Evolutionary conservation across 2,113 vertebrate genomes (phyloP).

Genomic region (Dissostichus mawsoni): DNA sequence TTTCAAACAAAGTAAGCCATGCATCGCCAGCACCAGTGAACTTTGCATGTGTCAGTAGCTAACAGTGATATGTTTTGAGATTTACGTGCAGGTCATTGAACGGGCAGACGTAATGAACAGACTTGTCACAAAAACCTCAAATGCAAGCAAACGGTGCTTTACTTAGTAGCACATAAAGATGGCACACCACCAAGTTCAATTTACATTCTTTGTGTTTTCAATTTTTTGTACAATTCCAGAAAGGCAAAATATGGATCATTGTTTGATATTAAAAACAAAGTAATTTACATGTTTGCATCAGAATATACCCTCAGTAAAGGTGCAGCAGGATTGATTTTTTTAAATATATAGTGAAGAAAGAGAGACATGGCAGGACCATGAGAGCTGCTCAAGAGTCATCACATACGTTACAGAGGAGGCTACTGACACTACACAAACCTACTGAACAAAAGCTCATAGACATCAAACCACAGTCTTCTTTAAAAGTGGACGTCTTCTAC

Average conservation of each 20-base stretch:
- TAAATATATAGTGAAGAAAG: slow-evolving; percentile 73
- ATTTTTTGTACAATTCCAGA: slow-evolving; percentile 39
- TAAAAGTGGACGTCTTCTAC: slow-evolving; percentile 53
- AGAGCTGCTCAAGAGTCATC: slow-evolving; percentile 61
- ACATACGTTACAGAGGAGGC: slow-evolving; percentile 65
- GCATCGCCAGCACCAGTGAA: slow-evolving; percentile 68
- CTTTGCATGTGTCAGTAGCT: slow-evolving; percentile 40
- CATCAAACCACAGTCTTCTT: slow-evolving; percentile 53
- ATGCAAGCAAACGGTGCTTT: slow-evolving; percentile 52
- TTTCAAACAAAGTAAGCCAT: slow-evolving; percentile 67
- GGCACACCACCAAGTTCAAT: slow-evolving; percentile 45
- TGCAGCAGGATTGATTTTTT: slow-evolving; percentile 49
- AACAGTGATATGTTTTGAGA: slow-evolving; percentile 56
- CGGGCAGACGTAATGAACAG: slow-evolving; percentile 47
- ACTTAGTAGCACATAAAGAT: slow-evolving; percentile 51
- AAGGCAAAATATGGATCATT: slow-evolving; percentile 39
- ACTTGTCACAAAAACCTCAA: slow-evolving; percentile 57
- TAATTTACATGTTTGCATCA: slow-evolving; percentile 34
- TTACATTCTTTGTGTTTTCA: slow-evolving; percentile 51
- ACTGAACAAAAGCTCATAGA: slow-evolving; percentile 61
- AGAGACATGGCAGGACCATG: slow-evolving; percentile 78
- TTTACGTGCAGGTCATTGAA: slow-evolving; percentile 58
- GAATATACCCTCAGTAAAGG: slow-evolving; percentile 25
- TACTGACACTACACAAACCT: slow-evolving; percentile 70
- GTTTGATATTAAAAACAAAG: slow-evolving; percentile 42